Evolutionary conservation across 2,888 invertebrate genomes (phyloP).

Genomic region (Frankliniella fusca): DNA sequence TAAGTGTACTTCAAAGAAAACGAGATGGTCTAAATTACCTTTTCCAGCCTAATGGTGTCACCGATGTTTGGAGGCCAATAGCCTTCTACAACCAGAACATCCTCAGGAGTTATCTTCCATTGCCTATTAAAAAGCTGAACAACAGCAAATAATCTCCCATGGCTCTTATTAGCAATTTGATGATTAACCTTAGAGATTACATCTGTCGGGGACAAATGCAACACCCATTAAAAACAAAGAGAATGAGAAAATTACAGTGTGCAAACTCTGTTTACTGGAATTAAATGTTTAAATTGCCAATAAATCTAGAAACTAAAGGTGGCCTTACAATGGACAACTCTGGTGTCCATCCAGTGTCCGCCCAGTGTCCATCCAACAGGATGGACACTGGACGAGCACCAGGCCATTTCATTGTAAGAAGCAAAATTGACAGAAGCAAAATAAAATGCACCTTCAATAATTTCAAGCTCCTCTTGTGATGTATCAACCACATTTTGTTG

Average conservation of each 20-base stretch:
- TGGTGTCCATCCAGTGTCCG: too few species aligned
- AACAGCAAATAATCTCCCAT: conserved; percentile 73
- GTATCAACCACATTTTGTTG: not conserved
- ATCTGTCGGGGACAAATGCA: conserved; percentile 44
- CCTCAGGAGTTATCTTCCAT: conserved; percentile 79
- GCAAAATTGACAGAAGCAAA: not conserved
- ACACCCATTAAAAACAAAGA: not conserved
- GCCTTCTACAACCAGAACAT: conserved; percentile 75
- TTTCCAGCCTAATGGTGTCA: conserved; percentile 74
- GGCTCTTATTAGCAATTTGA: conserved; percentile 53
- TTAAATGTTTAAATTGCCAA: not conserved
- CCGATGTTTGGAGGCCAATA: conserved; percentile 79
- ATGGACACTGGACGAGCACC: too few species aligned
- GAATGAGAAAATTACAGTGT: not conserved
- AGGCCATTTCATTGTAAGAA: too few species aligned
- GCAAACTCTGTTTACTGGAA: not conserved
- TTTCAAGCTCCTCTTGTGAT: not conserved
- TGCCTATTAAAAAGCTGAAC: conserved; percentile 78
- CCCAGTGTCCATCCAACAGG: too few species aligned
- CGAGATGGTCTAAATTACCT: conserved; percentile 50
- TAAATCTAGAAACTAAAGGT: not conserved
- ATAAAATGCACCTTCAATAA: not conserved
- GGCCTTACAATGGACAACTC: too few species aligned
- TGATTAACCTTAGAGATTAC: conserved; percentile 62
- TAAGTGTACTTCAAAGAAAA: not conserved